Evolutionary conservation across 2,113 vertebrate species (phyloP), one percentile per base, ranked within the genome.

Genomic region (Calypte anna): DNA sequence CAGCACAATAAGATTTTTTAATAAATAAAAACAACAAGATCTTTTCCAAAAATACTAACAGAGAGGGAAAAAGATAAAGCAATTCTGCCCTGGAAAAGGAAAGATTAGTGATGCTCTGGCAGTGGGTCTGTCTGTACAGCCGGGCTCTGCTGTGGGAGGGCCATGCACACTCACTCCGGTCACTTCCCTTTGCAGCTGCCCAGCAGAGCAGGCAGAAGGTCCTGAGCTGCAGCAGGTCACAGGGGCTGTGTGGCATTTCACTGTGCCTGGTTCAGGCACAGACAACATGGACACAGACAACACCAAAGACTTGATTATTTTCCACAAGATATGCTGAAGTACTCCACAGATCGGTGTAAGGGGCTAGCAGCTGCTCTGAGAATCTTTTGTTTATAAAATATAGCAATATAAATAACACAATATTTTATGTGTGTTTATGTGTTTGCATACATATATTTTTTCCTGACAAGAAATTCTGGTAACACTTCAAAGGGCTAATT

Each of bases 401-500:
- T 7, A 38, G 20, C 31, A 69, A 79, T 13, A 81, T 23, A 91
- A 69, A 69, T 33, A 27, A 59, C 38, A 55, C 18, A 38, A 7
- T 43, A 83, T 83, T 86, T 91, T 74, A 18, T 77, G 31, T 74
- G 46, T 78, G 11, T 62, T 77, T 81, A 66, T 68, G 31, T 38
- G 11, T 61, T 91, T 82, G 30, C 40, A 87, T 63, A 69, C 3
- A 43, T 51, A 51, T 70, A 51, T 43, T 73, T 88, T 86, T 86
- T 72, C 43, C 44, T 86, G 28, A 64, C 13, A 68, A 9, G 3
- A 12, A 59, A 80, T 74, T 83, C 53, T 80, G 64, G 21, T 51
- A 88, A 70, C 46, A 54, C 31, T 91, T 90, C 44, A 86, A 88
- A 62, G 10, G 33, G 61, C 50, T 82, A 83, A 91, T 94, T 90